Conservation (phyloP, 2,797 vertebrate genomes). For the Babyrousa celebensis region DNA sequence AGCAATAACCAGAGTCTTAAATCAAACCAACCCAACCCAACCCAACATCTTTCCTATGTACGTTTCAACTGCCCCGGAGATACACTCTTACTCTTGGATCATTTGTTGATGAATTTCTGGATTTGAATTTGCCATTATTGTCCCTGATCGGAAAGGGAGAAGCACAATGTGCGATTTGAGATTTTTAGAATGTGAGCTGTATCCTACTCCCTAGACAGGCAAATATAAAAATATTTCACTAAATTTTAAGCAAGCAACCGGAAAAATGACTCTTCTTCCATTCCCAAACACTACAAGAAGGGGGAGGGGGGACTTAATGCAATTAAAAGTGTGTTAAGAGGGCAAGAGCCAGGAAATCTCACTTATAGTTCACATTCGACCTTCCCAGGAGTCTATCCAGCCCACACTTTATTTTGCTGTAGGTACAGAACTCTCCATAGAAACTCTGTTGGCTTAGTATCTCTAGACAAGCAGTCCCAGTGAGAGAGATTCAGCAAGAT, state of each 20-base stretch:
- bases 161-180: conserved; percentile 78
- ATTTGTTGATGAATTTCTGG: conserved; percentile 64
- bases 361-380: conserved; percentile 66
- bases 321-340: conserved; percentile 57
- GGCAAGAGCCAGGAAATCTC: not conserved
- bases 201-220: conserved; percentile 38
- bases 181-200: conserved; percentile 57
- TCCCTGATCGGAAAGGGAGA: conserved; percentile 75
- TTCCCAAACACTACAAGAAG: not conserved
- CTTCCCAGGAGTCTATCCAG: conserved; percentile 85
- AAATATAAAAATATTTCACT: conserved; percentile 61
- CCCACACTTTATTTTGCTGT: conserved; percentile 76
- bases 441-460: conserved; percentile 50
- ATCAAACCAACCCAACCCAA: conserved; percentile 52
- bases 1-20: conserved; percentile 90
- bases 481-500: conserved; percentile 67
- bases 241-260: conserved; percentile 64
- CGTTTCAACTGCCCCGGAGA: conserved; percentile 64
- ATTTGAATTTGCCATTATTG: conserved; percentile 74
- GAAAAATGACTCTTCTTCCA: conserved; percentile 39
- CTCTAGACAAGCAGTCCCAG: conserved; percentile 70
- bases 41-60: conserved; percentile 66
- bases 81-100: conserved; percentile 18
- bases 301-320: not conserved
- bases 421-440: conserved; percentile 72